Evolutionary conservation across 1,140 invertebrate genomes (phyloP), one percentile per base, ranked within the genome.

Genomic region (Neodiprion fabricii): DNA sequence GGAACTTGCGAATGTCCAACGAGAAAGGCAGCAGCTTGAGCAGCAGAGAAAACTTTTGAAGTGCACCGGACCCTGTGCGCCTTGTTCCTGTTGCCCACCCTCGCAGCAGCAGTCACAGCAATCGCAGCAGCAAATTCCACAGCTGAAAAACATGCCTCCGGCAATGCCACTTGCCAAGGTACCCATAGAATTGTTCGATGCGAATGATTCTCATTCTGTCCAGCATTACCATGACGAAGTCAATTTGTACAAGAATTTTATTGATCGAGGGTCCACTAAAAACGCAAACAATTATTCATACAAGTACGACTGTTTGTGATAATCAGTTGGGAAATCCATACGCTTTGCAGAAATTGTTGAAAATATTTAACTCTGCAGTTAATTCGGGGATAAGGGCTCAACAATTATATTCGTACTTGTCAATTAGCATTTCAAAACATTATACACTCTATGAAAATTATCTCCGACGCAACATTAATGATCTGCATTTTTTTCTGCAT

Each of bases 1-100:
- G 79, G 90, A 93, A 79, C 77, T 93, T 68, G 86, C 86, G 1
- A 89, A 89, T 11, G 90, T 92, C 9, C 90, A 90, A 82, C 84
- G 87, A 10, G 91, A 92, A 78, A 85, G 90, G 71, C 83, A 90
- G 74, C 89, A 91, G 76, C 74, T 92, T 50, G 88, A 90, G 71
- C 89, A 89, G 71, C 89, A 90, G 75, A 82, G 86, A 21, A 90
- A 90, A 77, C 78, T 86, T 47, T 78, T 90, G 12, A 89, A 86
- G 74, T 87, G 84, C 67, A 81, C 80, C 5, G 82, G 77, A 50
- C 83, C 86, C 48, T 85, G 82, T 50, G 79, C 80, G 12, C 80
- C 82, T 9, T 86, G 82, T 48, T 72, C 78, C 50, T 85, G 81
- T 66, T 79, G 79, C 71, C 79, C 82, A 12, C 72, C 79, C 23